These are phyloP conservation scores for Protodeltote pygarga DNA, from an alignment of 2,888 invertebrate species.

Conservation along the genomic window DNA sequence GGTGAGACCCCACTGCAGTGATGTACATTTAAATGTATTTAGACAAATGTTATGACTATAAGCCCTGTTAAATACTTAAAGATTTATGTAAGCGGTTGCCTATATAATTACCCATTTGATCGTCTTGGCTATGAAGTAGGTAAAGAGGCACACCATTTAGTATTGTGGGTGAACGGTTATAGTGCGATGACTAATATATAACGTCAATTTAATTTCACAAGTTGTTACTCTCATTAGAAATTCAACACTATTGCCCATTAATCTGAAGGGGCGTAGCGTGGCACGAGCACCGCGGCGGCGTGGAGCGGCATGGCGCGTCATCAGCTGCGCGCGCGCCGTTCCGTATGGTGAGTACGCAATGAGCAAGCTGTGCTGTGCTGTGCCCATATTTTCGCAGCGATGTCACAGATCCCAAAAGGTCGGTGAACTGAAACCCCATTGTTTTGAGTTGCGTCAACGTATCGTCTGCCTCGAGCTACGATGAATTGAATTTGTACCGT, in stretches of 20 bases:
- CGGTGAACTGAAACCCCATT: conserved; percentile 82
- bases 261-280: conserved; percentile 75
- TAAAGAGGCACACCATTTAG: too few species aligned
- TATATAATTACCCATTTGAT: conserved; percentile 3
- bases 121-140: too few species aligned
- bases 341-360: conserved; percentile 57
- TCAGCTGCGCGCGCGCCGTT: conserved; percentile 46
- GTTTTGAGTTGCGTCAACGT: conserved; percentile 83
- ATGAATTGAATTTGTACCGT: conserved; percentile 79
- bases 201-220: conserved; percentile 76
- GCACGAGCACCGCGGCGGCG: too few species aligned
- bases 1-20: conserved; percentile 36
- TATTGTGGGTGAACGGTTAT: conserved; percentile 10
- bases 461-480: conserved; percentile 78
- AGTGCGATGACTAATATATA: conserved; percentile 58
- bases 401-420: conserved; percentile 84
- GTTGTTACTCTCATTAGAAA: conserved; percentile 75
- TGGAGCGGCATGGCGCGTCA: conserved; percentile 74
- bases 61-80: conserved; percentile 24
- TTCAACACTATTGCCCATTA: conserved; percentile 74
- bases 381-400: conserved; percentile 81
- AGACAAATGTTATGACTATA: conserved; percentile 37
- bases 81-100: conserved; percentile 16
- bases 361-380: conserved; percentile 63
- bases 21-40: conserved; percentile 42